A percentile compares a stretch with the other conserved stretches of the same genome.
These are phyloP conservation scores for Denticeps clupeoides DNA, from an alignment of 2,797 vertebrate genomes.

Conservation along the genomic window DNA sequence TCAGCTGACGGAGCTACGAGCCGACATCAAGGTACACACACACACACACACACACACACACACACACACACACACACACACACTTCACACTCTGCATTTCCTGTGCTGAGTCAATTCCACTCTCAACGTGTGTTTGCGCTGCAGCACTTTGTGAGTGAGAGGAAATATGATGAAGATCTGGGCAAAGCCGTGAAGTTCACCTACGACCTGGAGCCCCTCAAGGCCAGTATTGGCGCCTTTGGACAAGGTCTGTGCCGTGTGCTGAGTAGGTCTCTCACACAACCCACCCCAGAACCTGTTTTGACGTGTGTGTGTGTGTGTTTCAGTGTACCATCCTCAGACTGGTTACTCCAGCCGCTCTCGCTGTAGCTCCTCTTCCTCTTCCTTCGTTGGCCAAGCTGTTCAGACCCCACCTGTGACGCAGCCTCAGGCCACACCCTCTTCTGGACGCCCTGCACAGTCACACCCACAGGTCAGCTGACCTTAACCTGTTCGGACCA, in stretches of 20 bases:
- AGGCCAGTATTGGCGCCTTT: slow-evolving; percentile 70
- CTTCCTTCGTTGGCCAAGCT: slow-evolving; percentile 51
- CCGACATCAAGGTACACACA: slow-evolving; percentile 80
- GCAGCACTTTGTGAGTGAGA: slow-evolving; percentile 92
- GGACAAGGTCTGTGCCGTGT: slow-evolving; percentile 68
- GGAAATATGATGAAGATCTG: slow-evolving; percentile 92
- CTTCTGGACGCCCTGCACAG: slow-evolving; percentile 44
- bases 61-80: neutral
- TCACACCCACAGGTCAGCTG: slow-evolving; percentile 68
- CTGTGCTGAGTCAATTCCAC: no score
- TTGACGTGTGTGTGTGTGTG: neutral
- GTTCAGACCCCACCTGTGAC: slow-evolving; percentile 41
- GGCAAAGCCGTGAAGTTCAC: slow-evolving; percentile 79
- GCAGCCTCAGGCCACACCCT: slow-evolving; percentile 45
- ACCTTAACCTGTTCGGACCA: no score
- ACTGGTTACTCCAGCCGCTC: slow-evolving; percentile 81
- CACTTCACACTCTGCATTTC: no score
- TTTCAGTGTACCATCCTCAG: slow-evolving; percentile 82
- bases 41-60: neutral
- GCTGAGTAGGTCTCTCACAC: no score
- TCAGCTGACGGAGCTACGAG: slow-evolving; percentile 81
- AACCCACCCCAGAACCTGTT: no score
- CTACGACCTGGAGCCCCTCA: slow-evolving; percentile 75
- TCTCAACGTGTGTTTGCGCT: neutral
- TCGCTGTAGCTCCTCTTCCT: slow-evolving; percentile 66